Conservation (phyloP, 2,113 vertebrate species). For the Paracanthobrama guichenoti region DNA sequence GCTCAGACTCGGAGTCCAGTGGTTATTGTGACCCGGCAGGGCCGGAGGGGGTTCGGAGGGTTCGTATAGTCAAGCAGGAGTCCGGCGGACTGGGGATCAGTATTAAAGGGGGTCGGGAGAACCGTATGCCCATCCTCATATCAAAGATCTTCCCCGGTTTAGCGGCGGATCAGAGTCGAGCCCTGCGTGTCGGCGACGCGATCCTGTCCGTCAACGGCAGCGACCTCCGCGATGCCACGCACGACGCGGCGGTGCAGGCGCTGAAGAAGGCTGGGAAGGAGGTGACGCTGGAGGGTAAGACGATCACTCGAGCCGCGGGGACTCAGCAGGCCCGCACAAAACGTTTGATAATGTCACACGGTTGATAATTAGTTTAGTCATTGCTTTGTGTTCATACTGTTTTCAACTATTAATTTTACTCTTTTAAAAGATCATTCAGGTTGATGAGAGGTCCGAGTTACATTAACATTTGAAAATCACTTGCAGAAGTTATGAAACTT, state of each 20-base stretch:
- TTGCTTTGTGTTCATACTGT: background rate
- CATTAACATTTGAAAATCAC: background rate
- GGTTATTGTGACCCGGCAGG: conserved; percentile 74
- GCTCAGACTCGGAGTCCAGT: conserved; percentile 73
- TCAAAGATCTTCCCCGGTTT: conserved; percentile 97
- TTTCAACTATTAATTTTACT: background rate
- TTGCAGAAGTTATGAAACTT: background rate
- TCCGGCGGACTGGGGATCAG: conserved; percentile 96
- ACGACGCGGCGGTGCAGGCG: conserved; percentile 96
- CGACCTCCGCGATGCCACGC: conserved; percentile 93
- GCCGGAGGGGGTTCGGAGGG: conserved; percentile 83
- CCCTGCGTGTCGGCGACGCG: conserved; percentile 93
- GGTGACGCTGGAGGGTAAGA: conserved; percentile 93
- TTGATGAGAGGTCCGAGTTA: background rate
- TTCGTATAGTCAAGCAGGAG: conserved; percentile 95
- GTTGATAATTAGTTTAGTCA: background rate
- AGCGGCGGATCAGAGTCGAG: conserved; percentile 93
- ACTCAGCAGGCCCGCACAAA: conserved; percentile 64
- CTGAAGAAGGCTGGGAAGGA: conserved; percentile 96
- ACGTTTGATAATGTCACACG: background rate
- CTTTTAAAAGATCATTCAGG: background rate
- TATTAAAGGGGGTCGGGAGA: conserved; percentile 96
- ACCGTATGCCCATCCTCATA: conserved; percentile 97
- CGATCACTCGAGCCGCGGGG: conserved; percentile 65
- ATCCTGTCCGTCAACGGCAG: conserved; percentile 93